Percentiles rank a stretch among this genome's conserved stretches.
Conservation (phyloP, 2,797 vertebrate species). For the Eidolon dupreanum region DNA sequence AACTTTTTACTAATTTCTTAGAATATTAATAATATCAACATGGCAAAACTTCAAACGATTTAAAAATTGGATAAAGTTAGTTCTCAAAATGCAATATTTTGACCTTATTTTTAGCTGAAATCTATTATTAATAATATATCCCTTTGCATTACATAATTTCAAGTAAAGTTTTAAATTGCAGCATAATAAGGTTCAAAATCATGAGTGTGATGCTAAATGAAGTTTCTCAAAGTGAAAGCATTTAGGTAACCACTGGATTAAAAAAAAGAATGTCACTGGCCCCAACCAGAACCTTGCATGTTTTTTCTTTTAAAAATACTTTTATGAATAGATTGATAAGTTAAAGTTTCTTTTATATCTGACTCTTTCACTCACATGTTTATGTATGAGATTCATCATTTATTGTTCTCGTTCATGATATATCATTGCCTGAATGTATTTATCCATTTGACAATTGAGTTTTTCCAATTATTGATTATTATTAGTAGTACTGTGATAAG, state of each 20-base stretch:
- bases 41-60: not conserved
- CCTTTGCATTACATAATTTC: not conserved
- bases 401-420: not conserved
- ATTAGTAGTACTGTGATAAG: not conserved
- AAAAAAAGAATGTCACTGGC: not conserved
- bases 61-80: conserved; percentile 64
- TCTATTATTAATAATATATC: conserved; percentile 36
- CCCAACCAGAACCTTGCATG: too few species aligned
- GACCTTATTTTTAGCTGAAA: conserved; percentile 8
- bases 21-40: not conserved
- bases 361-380: not conserved
- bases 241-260: too few species aligned
- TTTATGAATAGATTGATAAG: not conserved
- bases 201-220: not conserved
- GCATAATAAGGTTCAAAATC: not conserved
- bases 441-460: not conserved
- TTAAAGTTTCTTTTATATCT: not conserved
- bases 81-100: conserved; percentile 56
- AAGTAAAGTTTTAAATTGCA: not conserved
- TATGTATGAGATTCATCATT: not conserved
- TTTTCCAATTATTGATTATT: not conserved
- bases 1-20: not conserved
- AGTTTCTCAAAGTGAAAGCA: not conserved
- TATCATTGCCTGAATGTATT: not conserved
- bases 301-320: not conserved